Percentiles rank a stretch among this genome's conserved stretches.
Evolutionary conservation across 2,113 vertebrate genomes (phyloP).

Genomic region (Tetraodon nigroviridis): DNA sequence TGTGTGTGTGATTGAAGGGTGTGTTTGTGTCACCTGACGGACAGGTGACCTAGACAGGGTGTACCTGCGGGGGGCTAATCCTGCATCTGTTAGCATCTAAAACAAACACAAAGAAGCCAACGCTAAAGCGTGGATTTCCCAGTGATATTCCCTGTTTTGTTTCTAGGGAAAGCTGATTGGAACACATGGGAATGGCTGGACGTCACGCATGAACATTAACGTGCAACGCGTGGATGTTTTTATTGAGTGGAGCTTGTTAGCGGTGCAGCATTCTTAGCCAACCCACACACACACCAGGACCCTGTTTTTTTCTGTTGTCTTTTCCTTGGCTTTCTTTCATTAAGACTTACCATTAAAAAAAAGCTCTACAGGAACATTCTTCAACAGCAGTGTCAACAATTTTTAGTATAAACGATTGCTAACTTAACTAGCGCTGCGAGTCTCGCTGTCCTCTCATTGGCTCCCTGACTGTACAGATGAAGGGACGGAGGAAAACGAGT

Average conservation of each 20-base stretch:
- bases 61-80: no score
- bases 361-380: background rate
- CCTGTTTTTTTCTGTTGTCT: slow-evolving; percentile 20
- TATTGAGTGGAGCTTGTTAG: slow-evolving; percentile 49
- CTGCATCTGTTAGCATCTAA: no score
- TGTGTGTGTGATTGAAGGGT: no score
- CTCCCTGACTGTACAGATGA: no score
- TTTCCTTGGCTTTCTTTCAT: slow-evolving; percentile 4
- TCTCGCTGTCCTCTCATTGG: background rate
- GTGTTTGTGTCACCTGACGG: no score
- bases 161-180: no score
- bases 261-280: slow-evolving; percentile 34
- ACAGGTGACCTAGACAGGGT: no score
- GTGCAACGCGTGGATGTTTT: slow-evolving; percentile 15
- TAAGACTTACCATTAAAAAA: background rate
- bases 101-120: no score
- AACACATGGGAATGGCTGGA: no score
- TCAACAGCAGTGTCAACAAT: background rate
- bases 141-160: no score
- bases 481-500: slow-evolving; percentile 5
- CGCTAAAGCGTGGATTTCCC: no score
- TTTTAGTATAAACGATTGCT: background rate
- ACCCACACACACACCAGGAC: slow-evolving; percentile 50
- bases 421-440: background rate
- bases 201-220: background rate